Conservation (phyloP, 2,888 invertebrate genomes). For the Andrena fulva region DNA sequence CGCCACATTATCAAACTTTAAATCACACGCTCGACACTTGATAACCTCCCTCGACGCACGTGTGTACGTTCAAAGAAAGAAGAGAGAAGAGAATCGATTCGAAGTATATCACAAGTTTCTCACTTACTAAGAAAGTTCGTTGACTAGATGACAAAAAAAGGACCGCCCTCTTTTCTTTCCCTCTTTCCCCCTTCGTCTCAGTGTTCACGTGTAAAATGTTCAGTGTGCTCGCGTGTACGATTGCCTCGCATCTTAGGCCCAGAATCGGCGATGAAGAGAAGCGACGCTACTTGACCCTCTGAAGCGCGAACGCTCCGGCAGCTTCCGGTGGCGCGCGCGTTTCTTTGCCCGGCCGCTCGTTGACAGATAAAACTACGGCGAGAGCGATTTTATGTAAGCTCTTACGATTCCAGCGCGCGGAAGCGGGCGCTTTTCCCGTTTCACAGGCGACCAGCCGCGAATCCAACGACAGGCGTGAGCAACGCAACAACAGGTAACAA, state of each 20-base stretch:
- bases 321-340: not conserved
- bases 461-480: conserved; percentile 13
- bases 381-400: conserved; percentile 27
- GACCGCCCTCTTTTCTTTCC: conserved; percentile 38
- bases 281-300: conserved; percentile 41
- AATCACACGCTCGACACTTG: conserved; percentile 26
- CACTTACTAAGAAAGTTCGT: conserved; percentile 60
- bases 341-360: not conserved
- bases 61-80: too few relatives aligned
- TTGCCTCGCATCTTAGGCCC: conserved; percentile 58
- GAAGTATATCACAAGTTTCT: conserved; percentile 53
- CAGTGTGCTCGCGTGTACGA: conserved; percentile 24
- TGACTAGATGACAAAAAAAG: conserved; percentile 69
- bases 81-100: conserved; percentile 35
- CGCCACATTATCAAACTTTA: not conserved
- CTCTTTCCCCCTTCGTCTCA: conserved; percentile 28
- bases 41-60: not conserved
- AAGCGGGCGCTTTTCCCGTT: not conserved
- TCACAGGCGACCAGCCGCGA: conserved; percentile 3
- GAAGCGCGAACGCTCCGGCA: conserved; percentile 14
- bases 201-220: conserved; percentile 18
- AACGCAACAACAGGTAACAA: not conserved
- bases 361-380: not conserved
- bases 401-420: not conserved
- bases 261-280: conserved; percentile 45